These are phyloP conservation scores for Synergus gifuensis DNA, from an alignment of 2,888 invertebrate species.

Conservation along the genomic window DNA sequence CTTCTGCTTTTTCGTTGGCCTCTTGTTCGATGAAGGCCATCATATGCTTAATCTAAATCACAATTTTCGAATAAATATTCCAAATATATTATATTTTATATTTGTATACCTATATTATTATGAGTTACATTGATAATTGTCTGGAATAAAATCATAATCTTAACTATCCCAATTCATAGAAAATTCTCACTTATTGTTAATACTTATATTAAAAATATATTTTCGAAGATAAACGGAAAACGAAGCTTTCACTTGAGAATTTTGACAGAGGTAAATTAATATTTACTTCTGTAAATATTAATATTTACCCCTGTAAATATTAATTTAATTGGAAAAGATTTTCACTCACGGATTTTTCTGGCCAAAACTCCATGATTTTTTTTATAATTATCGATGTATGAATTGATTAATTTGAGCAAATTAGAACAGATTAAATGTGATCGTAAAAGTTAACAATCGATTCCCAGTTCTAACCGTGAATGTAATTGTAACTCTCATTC, in stretches of 20 bases:
- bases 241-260: neutral
- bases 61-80: constrained; percentile 33
- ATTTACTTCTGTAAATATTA: neutral
- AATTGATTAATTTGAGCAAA: neutral
- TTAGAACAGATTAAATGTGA: neutral
- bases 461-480: neutral
- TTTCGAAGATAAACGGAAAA: neutral
- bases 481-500: neutral
- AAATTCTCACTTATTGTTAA: neutral
- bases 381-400: neutral
- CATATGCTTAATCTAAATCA: constrained; percentile 98
- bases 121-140: too few relatives aligned
- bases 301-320: neutral
- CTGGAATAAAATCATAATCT: too few relatives aligned
- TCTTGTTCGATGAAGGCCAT: constrained; percentile 99
- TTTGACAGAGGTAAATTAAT: neutral
- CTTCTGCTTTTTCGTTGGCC: constrained; percentile 99
- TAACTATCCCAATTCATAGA: neutral
- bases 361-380: neutral
- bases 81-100: neutral
- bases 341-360: neutral
- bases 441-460: too few relatives aligned
- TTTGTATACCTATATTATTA: too few relatives aligned
- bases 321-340: neutral
- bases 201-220: neutral